Evolutionary conservation across 2,113 vertebrate species (phyloP).

Genomic region (Rhodinocichla rosea): DNA sequence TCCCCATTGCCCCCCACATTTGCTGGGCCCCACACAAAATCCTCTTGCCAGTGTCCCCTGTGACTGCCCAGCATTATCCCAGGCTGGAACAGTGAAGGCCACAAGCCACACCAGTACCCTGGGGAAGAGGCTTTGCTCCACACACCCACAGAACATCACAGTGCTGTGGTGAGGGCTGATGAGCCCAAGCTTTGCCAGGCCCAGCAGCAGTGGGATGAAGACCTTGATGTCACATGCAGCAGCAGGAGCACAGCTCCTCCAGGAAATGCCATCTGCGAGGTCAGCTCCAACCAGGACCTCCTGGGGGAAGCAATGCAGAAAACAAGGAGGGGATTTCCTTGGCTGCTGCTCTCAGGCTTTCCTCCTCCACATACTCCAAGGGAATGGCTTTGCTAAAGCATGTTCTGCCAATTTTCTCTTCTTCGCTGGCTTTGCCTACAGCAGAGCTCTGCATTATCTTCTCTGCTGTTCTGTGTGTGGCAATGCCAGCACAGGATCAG

Average conservation of each 20-base stretch:
- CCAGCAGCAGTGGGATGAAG: background rate
- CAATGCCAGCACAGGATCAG: background rate
- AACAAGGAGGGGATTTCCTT: background rate
- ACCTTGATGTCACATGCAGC: background rate
- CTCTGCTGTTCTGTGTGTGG: background rate
- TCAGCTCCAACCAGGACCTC: background rate
- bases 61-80: background rate
- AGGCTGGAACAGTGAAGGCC: background rate
- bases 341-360: background rate
- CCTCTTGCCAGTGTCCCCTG: background rate
- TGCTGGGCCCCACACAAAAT: background rate
- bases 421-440: background rate
- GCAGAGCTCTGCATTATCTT: background rate
- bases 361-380: background rate
- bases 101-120: rapidly evolving
- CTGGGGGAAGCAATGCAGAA: background rate
- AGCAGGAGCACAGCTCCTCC: background rate
- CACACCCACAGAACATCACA: background rate
- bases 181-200: background rate
- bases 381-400: background rate
- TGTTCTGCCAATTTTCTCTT: background rate
- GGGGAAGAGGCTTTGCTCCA: background rate
- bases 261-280: background rate
- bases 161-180: rapidly evolving
- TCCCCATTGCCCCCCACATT: background rate